Evolutionary conservation across 2,888 invertebrate species (phyloP).

Genomic region (Timandra comae): DNA sequence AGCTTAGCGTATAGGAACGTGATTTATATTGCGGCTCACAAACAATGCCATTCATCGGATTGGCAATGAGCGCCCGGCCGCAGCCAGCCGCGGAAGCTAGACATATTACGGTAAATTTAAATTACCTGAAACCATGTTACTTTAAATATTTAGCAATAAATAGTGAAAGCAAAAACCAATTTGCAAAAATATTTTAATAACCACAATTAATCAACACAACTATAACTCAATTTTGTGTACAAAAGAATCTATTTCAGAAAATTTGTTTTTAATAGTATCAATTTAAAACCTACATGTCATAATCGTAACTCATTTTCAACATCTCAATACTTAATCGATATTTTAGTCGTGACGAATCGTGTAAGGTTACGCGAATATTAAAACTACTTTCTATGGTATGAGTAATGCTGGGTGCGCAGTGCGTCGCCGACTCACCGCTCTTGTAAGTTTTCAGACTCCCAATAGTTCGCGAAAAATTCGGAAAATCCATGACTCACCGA

Average conservation of each 20-base stretch:
- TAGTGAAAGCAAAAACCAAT: constrained; percentile 14
- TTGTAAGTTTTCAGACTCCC: constrained; percentile 58
- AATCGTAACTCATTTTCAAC: constrained; percentile 15
- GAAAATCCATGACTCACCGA: constrained; percentile 67
- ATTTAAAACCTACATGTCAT: constrained; percentile 7
- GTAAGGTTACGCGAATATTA: constrained; percentile 34
- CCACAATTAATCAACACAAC: constrained; percentile 11
- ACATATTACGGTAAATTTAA: constrained; percentile 68
- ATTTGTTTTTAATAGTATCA: constrained; percentile 15
- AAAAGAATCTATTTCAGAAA: constrained; percentile 15
- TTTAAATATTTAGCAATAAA: neutral
- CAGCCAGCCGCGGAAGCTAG: constrained; percentile 56
- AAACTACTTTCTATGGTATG: constrained; percentile 52
- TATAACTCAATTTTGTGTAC: constrained; percentile 12
- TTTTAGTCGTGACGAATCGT: constrained; percentile 39
- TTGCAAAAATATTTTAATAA: constrained; percentile 9
- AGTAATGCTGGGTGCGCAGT: constrained; percentile 47
- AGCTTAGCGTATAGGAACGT: constrained; percentile 39
- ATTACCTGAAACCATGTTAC: constrained; percentile 58
- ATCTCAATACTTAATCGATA: constrained; percentile 35
- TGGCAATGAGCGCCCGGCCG: constrained; percentile 37
- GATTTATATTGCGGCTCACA: constrained; percentile 71
- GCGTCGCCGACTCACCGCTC: constrained; percentile 41
- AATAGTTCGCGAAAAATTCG: constrained; percentile 45
- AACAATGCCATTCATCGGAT: constrained; percentile 58